These are phyloP conservation scores for Antedon mediterranea DNA, from an alignment of 53 echinoderm and acorn worm genomes.

Conservation along the genomic window DNA sequence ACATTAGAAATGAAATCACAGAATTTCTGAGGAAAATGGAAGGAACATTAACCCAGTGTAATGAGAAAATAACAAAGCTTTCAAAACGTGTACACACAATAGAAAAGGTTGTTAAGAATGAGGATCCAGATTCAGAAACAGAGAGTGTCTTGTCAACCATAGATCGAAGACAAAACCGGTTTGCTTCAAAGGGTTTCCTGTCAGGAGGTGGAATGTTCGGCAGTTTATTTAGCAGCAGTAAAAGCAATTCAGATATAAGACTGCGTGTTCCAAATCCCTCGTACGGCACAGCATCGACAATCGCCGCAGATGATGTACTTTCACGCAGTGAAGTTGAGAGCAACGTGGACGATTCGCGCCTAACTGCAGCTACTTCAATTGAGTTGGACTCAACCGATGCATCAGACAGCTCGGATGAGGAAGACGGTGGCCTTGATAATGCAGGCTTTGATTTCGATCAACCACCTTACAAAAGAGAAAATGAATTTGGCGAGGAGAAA, in stretches of 20 bases:
- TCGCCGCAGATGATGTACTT: neutral
- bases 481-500: neutral
- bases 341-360: neutral
- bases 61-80: neutral
- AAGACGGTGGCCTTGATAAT: neutral
- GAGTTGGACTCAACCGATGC: neutral
- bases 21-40: neutral
- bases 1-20: neutral
- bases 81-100: neutral
- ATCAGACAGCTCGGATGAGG: neutral
- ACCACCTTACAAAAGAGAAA: neutral
- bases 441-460: neutral
- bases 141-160: neutral
- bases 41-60: neutral
- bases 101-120: neutral
- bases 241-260: neutral
- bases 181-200: neutral
- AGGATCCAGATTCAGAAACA: neutral
- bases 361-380: neutral
- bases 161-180: neutral
- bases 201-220: neutral
- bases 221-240: neutral
- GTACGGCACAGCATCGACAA: neutral
- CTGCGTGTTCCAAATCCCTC: neutral
- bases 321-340: neutral